These are phyloP conservation scores for Vespertilio murinus DNA, from an alignment of 2,797 vertebrate species.

Conservation along the genomic window DNA sequence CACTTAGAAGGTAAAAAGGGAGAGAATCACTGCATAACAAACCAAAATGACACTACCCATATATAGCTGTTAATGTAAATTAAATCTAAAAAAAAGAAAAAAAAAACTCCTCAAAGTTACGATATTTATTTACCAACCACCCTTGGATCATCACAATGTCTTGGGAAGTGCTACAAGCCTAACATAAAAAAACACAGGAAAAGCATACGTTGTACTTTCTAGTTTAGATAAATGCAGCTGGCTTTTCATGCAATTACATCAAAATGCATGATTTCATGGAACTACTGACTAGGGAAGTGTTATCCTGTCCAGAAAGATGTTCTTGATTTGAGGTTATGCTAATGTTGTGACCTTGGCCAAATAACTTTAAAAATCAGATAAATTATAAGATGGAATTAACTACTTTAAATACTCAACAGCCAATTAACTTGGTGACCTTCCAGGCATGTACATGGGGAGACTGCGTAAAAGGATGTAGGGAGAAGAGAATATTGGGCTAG, in stretches of 20 bases:
- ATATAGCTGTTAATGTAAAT: neutral
- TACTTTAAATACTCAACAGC: constrained; percentile 66
- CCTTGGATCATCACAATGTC: neutral
- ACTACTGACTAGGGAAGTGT: constrained; percentile 3
- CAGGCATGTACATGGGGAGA: constrained; percentile 54
- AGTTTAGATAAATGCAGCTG: neutral
- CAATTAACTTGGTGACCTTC: constrained; percentile 79
- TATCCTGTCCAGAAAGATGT: constrained; percentile 37
- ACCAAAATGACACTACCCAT: neutral
- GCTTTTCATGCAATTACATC: neutral
- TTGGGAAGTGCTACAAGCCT: neutral
- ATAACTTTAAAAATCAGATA: constrained; percentile 73
- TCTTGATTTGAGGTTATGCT: constrained; percentile 55
- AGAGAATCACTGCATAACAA: neutral
- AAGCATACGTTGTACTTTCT: neutral
- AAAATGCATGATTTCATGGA: neutral
- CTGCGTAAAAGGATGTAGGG: constrained; percentile 63
- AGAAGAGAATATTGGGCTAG: constrained; percentile 17
- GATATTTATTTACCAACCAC: neutral
- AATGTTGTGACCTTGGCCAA: constrained; percentile 70
- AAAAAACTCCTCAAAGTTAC: neutral
- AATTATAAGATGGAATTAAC: constrained; percentile 74
- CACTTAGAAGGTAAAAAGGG: neutral
- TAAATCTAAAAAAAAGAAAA: neutral
- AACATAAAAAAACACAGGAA: neutral